Percentiles rank a stretch among this genome's conserved stretches.
Evolutionary conservation across 2,797 vertebrate genomes (phyloP).

Genomic region (Hirundo rustica): DNA sequence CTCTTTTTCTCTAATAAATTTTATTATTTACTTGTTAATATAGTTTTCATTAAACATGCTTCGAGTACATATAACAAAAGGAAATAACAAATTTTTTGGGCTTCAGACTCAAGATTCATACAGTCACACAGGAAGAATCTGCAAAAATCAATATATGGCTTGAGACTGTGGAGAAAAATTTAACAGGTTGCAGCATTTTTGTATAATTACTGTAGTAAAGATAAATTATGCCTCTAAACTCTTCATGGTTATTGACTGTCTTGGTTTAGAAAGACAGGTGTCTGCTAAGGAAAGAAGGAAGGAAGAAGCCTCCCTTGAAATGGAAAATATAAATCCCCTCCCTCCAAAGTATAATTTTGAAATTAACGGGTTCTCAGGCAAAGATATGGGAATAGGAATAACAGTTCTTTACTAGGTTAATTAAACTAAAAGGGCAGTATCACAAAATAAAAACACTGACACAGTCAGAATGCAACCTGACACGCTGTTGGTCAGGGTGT

Average conservation of each 20-base stretch:
- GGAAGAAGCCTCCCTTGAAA: too few species aligned
- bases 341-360: too few species aligned
- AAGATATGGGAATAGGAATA: too few species aligned
- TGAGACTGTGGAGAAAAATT: neutral
- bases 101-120: neutral
- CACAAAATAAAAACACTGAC: too few species aligned
- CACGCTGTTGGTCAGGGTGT: too few species aligned
- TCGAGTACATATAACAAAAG: neutral
- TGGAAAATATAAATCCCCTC: too few species aligned
- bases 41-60: neutral
- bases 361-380: too few species aligned
- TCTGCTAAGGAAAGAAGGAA: too few species aligned
- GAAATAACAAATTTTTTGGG: neutral
- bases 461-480: too few species aligned
- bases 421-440: too few species aligned
- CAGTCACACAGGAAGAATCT: neutral
- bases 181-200: neutral
- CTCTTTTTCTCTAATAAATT: neutral
- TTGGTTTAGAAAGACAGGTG: neutral
- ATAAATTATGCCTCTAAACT: neutral
- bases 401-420: too few species aligned
- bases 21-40: neutral
- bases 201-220: neutral
- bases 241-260: neutral
- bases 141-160: neutral